Evolutionary conservation across 2,888 invertebrate species (phyloP), one percentile per base, ranked within the genome.

Genomic region (Drosophila nr. fundita): DNA sequence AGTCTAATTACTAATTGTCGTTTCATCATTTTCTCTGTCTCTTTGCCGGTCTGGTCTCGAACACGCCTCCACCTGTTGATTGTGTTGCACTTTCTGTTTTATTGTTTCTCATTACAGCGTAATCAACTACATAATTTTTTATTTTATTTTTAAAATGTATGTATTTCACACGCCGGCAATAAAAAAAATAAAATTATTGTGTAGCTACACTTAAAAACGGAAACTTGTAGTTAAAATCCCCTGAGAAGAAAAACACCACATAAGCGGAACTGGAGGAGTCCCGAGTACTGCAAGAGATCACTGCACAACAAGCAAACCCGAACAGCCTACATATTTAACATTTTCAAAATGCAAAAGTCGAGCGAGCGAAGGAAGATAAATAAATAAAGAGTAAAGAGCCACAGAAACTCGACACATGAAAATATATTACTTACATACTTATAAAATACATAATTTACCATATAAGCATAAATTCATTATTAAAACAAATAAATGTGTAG

Each of bases 121-220:
- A 92, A 92, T 91, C 90, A 87, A 86, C 66, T 83, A 74, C 74
- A 73, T 88, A 76, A 76, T 91, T 90, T 80, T 80, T 80, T 84
- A 88, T 82, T 80, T 79, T 90, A 82, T 82, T 88, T 80, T 88
- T 81, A 87, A 85, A 83, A 68, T 84, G 79, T 85, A 86, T 89
- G 90, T 85, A 86, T 83, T 90, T 87, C 80, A 78, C 80, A 82
- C 78, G 77, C 83, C 83, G 82, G 77, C 83, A 90, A 78, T 79
- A 78, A 78, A 85, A 78, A 79, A 76, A 75, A 78, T 82, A 74
- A 78, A 78, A 85, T 69, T 77, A 82, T 80, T 80, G 73, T 82
- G 83, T 85, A 89, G 87, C 85, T 73, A 69, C 75, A 83, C 82
- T 87, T 76, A 87, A 87, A 72, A 87, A 87, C 63, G 87, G 89